These are phyloP conservation scores for Alectoris magna DNA, from an alignment of 2,797 vertebrate genomes.

Conservation along the genomic window DNA sequence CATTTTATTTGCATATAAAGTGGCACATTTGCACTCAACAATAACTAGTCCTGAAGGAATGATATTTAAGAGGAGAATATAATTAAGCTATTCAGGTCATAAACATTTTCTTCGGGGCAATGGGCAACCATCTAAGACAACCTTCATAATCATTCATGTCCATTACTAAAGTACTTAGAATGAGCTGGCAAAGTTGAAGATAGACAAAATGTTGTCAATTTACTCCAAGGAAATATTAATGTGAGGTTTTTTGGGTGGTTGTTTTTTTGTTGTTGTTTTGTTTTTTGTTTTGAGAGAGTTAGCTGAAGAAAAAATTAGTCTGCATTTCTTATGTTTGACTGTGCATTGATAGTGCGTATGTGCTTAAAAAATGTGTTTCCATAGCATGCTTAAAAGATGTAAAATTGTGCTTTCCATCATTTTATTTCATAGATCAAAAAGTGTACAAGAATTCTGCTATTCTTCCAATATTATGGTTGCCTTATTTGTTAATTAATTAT, in stretches of 20 bases:
- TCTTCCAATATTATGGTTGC: slow-evolving; percentile 24
- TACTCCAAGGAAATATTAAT: slow-evolving; percentile 50
- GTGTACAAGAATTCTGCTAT: not conserved
- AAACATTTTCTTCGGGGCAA: slow-evolving; percentile 81
- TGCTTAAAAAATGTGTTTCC: slow-evolving; percentile 28
- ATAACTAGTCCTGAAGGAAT: slow-evolving; percentile 79
- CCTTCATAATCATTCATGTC: slow-evolving; percentile 72
- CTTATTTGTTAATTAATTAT: not conserved
- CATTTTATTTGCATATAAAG: slow-evolving; percentile 84
- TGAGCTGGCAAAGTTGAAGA: slow-evolving; percentile 52
- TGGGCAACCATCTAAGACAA: slow-evolving; percentile 69
- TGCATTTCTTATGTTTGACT: slow-evolving; percentile 30
- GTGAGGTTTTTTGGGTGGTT: not conserved
- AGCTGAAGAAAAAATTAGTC: slow-evolving; percentile 26
- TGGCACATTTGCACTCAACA: slow-evolving; percentile 78
- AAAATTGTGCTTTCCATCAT: not conserved
- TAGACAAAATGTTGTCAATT: slow-evolving; percentile 45
- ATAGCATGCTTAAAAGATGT: not conserved
- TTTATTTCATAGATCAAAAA: slow-evolving; percentile 27
- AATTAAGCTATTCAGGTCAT: slow-evolving; percentile 77
- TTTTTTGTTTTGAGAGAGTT: slow-evolving; percentile 25
- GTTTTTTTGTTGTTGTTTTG: too few species aligned
- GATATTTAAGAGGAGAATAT: slow-evolving; percentile 78
- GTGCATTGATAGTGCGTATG: not conserved
- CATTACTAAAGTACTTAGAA: slow-evolving; percentile 58